phyloP scores from a whole-genome alignment of 2,113 vertebrate genomes.

The Eudyptes chrysolophus region DNA sequence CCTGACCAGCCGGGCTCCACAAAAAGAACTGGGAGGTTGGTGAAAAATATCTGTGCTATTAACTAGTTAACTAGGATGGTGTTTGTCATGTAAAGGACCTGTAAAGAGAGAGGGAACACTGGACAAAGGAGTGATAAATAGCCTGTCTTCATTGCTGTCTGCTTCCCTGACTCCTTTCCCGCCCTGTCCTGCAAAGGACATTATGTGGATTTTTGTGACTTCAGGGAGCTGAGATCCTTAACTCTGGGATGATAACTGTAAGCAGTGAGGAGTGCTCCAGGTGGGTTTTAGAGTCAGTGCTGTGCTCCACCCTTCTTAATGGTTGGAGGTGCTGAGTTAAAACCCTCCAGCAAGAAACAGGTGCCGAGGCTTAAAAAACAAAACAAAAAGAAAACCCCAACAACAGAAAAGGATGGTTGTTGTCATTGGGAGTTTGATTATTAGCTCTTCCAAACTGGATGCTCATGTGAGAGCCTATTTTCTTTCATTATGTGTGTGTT shows the following conservation, averaged over 20 bases:
- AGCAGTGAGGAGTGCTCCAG: not conserved
- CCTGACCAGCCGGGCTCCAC: not conserved
- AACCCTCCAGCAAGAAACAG: not conserved
- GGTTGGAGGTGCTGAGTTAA: not conserved
- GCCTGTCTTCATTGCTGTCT: not conserved
- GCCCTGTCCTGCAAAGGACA: fast-evolving
- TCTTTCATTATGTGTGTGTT: not conserved
- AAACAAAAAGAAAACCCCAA: not conserved
- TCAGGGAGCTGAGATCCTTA: not conserved
- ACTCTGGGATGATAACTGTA: not conserved
- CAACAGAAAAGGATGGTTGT: not conserved
- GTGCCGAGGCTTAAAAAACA: not conserved
- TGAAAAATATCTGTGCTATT: not conserved
- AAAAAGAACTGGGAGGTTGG: not conserved
- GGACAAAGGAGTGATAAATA: not conserved
- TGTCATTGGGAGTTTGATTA: not conserved
- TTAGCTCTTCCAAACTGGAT: not conserved
- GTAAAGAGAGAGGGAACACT: not conserved
- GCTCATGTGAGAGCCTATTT: not conserved
- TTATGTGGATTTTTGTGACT: not conserved
- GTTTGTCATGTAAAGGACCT: not conserved
- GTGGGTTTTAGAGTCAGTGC: not conserved
- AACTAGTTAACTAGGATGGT: not conserved
- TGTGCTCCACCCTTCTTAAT: not conserved
- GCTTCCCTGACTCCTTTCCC: not conserved